Percentiles rank a stretch among this genome's conserved stretches.
These are phyloP conservation scores for Anas platyrhynchos DNA, from an alignment of 2,113 vertebrate species.

Conservation along the genomic window DNA sequence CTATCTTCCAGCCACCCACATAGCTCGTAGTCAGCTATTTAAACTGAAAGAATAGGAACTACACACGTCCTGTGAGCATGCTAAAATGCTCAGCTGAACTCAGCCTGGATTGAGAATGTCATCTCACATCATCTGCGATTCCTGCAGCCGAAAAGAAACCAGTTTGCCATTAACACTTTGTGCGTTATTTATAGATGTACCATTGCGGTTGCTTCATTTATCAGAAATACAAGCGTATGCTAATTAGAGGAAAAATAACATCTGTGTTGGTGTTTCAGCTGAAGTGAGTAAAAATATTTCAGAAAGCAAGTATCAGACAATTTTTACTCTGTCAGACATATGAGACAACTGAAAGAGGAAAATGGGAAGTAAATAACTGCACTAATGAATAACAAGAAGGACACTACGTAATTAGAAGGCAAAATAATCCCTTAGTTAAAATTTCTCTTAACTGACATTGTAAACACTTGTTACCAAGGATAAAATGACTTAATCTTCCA, in stretches of 20 bases:
- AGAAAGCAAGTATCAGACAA: slow-evolving; percentile 31
- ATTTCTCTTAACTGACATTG: neutral
- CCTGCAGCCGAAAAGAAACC: neutral
- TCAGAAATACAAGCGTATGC: slow-evolving; percentile 20
- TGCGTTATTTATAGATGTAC: neutral
- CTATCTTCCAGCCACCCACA: neutral
- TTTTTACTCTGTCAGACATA: slow-evolving; percentile 36
- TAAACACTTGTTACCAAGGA: slow-evolving; percentile 37
- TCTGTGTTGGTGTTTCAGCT: slow-evolving; percentile 54
- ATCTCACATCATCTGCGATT: neutral
- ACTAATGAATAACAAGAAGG: slow-evolving; percentile 42
- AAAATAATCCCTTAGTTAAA: slow-evolving; percentile 44
- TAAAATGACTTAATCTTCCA: slow-evolving; percentile 40
- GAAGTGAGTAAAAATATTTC: slow-evolving; percentile 27
- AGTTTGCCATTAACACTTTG: neutral
- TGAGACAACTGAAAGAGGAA: slow-evolving; percentile 28
- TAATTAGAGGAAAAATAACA: slow-evolving; percentile 40
- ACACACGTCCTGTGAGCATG: neutral
- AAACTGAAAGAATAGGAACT: neutral
- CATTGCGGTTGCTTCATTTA: slow-evolving; percentile 9
- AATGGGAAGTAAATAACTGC: slow-evolving; percentile 34
- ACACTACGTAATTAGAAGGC: slow-evolving; percentile 22
- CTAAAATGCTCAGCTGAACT: neutral
- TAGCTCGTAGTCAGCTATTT: neutral
- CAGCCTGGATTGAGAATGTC: neutral